These are phyloP conservation scores for Tribolium madens DNA, from an alignment of 1,140 invertebrate species.

Conservation along the genomic window DNA sequence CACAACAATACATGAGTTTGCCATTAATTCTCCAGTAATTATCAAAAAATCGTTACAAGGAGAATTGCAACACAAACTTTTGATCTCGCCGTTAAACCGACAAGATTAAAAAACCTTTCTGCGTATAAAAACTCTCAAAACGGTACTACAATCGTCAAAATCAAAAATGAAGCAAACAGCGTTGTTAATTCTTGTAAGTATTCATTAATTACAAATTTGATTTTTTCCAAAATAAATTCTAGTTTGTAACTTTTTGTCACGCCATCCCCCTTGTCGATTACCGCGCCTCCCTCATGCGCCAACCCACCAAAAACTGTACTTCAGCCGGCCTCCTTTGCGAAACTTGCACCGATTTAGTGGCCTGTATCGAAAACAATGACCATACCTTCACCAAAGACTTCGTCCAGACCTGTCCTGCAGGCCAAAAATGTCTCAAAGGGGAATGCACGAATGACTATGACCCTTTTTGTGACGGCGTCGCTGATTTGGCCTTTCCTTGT, in stretches of 20 bases:
- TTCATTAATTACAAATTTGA: no score
- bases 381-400: not conserved
- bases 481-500: not conserved
- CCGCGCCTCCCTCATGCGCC: not conserved
- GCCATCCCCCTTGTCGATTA: not conserved
- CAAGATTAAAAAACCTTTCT: no score
- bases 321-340: constrained; percentile 10
- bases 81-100: no score
- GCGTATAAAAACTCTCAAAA: no score
- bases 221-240: no score
- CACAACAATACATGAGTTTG: no score
- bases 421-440: not conserved
- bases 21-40: no score
- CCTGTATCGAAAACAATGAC: not conserved
- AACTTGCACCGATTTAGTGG: constrained; percentile 1
- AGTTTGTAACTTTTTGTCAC: constrained; percentile 3
- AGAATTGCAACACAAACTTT: no score
- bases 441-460: not conserved
- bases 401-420: not conserved
- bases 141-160: no score
- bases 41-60: no score
- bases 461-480: constrained; percentile 20
- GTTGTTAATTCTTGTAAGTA: no score
- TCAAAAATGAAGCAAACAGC: no score
- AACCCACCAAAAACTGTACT: constrained; percentile 1